Conservation (phyloP, 2,113 vertebrate species). For the Calidris pugnax region DNA sequence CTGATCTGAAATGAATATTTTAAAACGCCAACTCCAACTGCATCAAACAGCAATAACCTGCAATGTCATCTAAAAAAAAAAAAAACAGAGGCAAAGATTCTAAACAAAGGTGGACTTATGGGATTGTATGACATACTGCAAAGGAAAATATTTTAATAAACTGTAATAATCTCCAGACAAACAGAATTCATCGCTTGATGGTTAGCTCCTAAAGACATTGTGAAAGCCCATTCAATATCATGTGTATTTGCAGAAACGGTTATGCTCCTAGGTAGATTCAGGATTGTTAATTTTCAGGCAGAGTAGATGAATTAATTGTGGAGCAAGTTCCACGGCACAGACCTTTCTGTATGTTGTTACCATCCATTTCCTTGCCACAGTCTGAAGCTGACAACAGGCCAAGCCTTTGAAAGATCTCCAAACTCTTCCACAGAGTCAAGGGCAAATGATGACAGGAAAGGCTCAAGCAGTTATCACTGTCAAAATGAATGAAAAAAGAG, state of each 20-base stretch:
- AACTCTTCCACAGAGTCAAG: slow-evolving; percentile 44
- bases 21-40: slow-evolving; percentile 55
- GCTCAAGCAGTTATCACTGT: slow-evolving; percentile 65
- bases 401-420: slow-evolving; percentile 61
- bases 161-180: not conserved
- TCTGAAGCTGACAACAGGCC: slow-evolving; percentile 43
- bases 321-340: not conserved
- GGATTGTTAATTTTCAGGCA: slow-evolving; percentile 11
- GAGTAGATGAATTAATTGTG: slow-evolving; percentile 8
- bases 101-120: slow-evolving; percentile 35
- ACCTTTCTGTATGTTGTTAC: slow-evolving; percentile 8
- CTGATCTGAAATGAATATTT: slow-evolving; percentile 70
- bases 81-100: not conserved
- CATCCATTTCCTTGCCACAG: slow-evolving; percentile 11
- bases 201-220: not conserved
- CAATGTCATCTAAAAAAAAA: slow-evolving; percentile 22
- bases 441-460: slow-evolving; percentile 66
- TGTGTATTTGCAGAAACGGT: not conserved
- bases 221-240: not conserved
- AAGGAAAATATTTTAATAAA: slow-evolving; percentile 11
- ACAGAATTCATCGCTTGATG: not conserved
- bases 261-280: not conserved
- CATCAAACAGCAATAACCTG: slow-evolving; percentile 53
- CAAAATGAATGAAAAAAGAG: slow-evolving; percentile 49
- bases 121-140: not conserved